Percentiles rank a stretch among this genome's conserved stretches.
These are phyloP conservation scores for Hemicentrotus pulcherrimus DNA, from an alignment of 35 echinoderm and acorn worm genomes.

Conservation along the genomic window DNA sequence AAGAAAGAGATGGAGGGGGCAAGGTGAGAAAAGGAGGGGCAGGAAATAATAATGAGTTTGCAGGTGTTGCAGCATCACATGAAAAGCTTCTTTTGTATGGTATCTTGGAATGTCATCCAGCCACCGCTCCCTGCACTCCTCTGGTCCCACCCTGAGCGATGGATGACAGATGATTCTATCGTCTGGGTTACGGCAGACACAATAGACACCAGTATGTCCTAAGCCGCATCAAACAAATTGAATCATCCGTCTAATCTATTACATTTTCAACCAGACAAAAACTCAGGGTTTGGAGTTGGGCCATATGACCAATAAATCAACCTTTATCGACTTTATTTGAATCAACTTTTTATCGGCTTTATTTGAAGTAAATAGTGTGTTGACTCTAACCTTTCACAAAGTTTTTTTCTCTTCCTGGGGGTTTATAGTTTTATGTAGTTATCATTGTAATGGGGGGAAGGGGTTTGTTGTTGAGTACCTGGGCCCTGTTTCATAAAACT, in stretches of 20 bases:
- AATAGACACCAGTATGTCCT: constrained; percentile 26
- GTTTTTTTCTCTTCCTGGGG: too few relatives aligned
- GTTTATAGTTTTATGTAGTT: neutral
- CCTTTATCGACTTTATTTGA: neutral
- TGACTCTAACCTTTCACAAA: too few relatives aligned
- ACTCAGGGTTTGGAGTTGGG: neutral
- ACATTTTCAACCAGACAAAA: neutral
- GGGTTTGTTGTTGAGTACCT: too few relatives aligned
- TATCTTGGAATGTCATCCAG: neutral
- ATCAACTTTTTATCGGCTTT: neutral
- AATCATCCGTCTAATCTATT: constrained; percentile 19
- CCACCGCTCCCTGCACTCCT: neutral
- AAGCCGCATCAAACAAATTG: constrained; percentile 2
- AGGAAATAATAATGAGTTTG: too few relatives aligned
- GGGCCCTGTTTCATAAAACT: too few relatives aligned
- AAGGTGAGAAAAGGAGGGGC: too few relatives aligned
- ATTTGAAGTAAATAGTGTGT: too few relatives aligned
- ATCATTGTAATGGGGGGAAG: neutral
- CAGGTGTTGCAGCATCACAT: neutral
- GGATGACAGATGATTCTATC: constrained; percentile 35
- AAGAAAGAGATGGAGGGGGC: too few relatives aligned
- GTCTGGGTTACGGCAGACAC: neutral
- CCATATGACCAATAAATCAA: constrained; percentile 3
- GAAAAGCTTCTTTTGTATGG: neutral
- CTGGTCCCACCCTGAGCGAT: neutral